phyloP scores from a whole-genome alignment of 1,140 invertebrate species.

The Euura lappo region DNA sequence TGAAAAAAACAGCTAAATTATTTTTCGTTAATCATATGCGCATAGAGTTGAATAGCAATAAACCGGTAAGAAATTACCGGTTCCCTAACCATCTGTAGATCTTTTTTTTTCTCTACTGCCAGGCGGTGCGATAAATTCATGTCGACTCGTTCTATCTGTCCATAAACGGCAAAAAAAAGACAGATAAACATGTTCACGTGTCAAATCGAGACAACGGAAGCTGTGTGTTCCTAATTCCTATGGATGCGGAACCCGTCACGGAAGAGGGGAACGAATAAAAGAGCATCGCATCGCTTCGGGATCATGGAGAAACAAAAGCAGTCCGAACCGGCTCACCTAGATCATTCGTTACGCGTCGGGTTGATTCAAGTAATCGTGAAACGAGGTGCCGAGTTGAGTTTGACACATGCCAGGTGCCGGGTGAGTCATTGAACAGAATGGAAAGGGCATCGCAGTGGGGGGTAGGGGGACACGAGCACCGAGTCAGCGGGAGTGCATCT shows the following conservation, averaged over 20 bases:
- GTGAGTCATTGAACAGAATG: constrained; percentile 1
- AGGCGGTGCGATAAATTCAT: background rate
- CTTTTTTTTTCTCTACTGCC: too few species aligned
- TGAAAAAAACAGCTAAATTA: background rate
- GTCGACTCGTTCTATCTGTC: background rate
- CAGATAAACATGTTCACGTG: background rate
- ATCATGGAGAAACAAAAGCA: background rate
- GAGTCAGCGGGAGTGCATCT: background rate
- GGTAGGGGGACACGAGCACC: background rate
- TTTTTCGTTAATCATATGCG: background rate
- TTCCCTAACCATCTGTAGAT: too few species aligned
- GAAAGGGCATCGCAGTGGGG: background rate
- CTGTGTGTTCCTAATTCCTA: background rate
- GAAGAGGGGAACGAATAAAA: background rate
- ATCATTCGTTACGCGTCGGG: background rate
- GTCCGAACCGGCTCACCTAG: background rate
- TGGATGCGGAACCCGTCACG: background rate
- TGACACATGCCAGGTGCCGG: background rate
- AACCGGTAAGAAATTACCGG: background rate
- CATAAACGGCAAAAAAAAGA: too few species aligned
- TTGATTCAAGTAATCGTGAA: background rate
- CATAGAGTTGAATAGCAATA: background rate
- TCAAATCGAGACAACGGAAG: background rate
- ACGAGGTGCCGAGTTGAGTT: background rate
- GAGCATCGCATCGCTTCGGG: background rate